Base-by-base conservation (phyloP, 2,113 vertebrate genomes). In the Tonatia bakeri region DNA sequence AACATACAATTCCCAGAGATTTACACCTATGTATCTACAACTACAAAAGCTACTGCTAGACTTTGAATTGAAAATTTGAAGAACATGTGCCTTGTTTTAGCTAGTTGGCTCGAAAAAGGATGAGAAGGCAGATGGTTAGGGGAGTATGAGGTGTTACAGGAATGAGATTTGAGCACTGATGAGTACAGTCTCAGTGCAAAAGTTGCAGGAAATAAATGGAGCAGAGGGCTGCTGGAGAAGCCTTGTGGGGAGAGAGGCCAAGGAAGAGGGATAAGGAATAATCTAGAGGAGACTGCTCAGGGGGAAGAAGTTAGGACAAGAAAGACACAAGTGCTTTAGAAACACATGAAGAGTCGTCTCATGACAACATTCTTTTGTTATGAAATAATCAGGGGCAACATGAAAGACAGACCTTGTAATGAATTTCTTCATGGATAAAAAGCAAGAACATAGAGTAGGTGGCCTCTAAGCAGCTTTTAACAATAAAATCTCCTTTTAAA, bases 41-140 rank as follows among this genome's bases (percentile, higher is more conserved):
- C 20, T n/a, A 76, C 22, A 70, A 86, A 94, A 87, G 11, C 45
- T 77, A 72, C 40, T 89, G 56, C 17, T 61, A 84, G 61, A 36
- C 31, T 80, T 95, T 40, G 45, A 80, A 45, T 10, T 75, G 70
- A 95, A 86, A 96, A 59, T 52, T 14, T 73, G 28, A 75, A 96
- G 87, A 87, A 13, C 7, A 64, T 76, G 45, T 79, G 43, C 22
- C 38, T 85, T 11, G 10, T 61, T 80, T 77, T 33, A 59, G 17
- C 36, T 43, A 24, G 36, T n/a, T 87, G 45, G 38, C 70, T 72
- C 70, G 75, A 65, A 85, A 52, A 82, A 69, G 64, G 9, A 17
- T 36, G n/a, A 92, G 75, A 90, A 92, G 26, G 54, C 33, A 82
- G 45, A 67, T 73, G 87, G 61, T 2, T 82, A 33, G 36, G 43